These are phyloP conservation scores for Sylvia borin DNA, from an alignment of 2,797 vertebrate genomes.

Conservation along the genomic window DNA sequence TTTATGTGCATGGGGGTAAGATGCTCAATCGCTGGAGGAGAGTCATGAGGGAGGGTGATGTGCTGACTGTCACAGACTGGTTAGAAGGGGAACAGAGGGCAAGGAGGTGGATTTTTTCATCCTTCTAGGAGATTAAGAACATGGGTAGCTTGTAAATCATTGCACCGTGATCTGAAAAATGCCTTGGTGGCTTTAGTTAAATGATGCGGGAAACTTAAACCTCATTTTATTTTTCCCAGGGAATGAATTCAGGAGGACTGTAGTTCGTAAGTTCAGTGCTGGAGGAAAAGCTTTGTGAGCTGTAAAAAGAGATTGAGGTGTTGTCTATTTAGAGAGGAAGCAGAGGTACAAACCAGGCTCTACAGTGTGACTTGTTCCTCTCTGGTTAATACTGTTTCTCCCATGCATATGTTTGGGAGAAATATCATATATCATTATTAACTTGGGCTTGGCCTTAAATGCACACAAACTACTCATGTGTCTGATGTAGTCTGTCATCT, in stretches of 20 bases:
- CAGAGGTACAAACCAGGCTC: neutral
- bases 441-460: neutral
- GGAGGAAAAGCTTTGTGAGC: neutral
- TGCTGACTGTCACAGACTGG: neutral
- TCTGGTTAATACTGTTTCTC: neutral
- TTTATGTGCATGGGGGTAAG: neutral
- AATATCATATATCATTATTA: neutral
- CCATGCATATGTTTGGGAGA: neutral
- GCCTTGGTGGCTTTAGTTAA: neutral
- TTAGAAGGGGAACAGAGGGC: neutral
- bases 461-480: neutral
- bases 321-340: neutral
- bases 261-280: neutral
- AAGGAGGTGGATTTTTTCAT: neutral
- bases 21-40: neutral
- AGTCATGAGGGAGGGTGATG: neutral
- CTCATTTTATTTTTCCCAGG: neutral
- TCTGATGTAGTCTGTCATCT: neutral
- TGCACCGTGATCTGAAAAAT: neutral
- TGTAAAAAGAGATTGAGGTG: neutral
- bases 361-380: neutral
- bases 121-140: neutral
- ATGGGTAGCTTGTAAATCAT: neutral
- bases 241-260: neutral
- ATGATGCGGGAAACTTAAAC: neutral